phyloP scores from a whole-genome alignment of 2,113 vertebrate genomes.

The Guaruba guarouba region DNA sequence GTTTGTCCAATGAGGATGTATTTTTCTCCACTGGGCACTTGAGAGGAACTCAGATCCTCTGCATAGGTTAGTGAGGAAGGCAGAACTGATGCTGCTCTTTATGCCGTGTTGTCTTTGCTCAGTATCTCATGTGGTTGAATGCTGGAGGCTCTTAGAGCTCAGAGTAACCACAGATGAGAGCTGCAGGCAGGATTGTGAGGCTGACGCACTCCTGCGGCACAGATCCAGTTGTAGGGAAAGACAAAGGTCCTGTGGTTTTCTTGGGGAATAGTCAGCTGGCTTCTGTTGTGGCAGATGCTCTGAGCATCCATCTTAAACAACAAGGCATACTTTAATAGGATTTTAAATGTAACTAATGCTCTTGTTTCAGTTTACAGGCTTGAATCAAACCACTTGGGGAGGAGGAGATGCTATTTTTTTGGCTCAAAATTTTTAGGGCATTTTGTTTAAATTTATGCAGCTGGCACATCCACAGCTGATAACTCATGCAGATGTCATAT shows the following conservation, averaged over 20 bases:
- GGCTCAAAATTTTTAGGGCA: background rate
- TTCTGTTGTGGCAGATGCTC: constrained; percentile 44
- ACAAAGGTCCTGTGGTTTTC: constrained; percentile 64
- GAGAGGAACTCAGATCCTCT: background rate
- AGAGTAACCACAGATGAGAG: background rate
- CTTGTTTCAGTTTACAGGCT: background rate
- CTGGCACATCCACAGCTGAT: constrained; percentile 40
- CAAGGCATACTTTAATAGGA: constrained; percentile 30
- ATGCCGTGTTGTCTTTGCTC: background rate
- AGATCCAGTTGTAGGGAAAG: constrained; percentile 22
- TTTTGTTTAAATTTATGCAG: constrained; percentile 39
- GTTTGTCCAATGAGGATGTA: background rate
- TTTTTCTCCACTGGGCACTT: background rate
- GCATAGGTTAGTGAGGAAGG: background rate
- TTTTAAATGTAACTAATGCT: constrained; percentile 6
- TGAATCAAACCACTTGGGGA: background rate
- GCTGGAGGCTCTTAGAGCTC: background rate
- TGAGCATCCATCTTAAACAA: constrained; percentile 22
- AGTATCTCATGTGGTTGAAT: accelerated
- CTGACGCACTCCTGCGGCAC: constrained; percentile 39
- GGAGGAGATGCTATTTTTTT: background rate
- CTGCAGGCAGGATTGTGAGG: background rate
- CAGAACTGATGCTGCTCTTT: background rate
- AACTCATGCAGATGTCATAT: constrained; percentile 18
- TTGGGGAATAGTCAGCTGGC: constrained; percentile 21